Evolutionary conservation across 2,797 vertebrate genomes (phyloP).

Genomic region (Microchirus variegatus): DNA sequence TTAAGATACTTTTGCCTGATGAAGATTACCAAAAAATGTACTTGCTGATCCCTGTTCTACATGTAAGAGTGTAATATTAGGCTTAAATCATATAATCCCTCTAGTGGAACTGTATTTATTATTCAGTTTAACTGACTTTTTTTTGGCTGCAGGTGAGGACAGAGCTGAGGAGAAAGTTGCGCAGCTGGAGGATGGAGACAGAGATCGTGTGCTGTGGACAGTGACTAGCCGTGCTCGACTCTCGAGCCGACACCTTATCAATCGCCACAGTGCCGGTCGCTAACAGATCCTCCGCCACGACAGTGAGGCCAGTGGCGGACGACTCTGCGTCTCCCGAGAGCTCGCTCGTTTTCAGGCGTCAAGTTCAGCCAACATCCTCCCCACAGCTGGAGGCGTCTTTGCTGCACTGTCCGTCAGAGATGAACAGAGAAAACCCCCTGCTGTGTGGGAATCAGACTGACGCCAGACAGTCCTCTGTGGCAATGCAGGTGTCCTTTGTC

Average conservation of each 20-base stretch:
- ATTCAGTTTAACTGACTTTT: not conserved
- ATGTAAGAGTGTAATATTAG: no score
- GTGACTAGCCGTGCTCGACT: constrained; percentile 68
- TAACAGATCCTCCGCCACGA: constrained; percentile 47
- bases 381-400: constrained; percentile 23
- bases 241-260: constrained; percentile 55
- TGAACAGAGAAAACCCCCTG: constrained; percentile 2
- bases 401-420: constrained; percentile 18
- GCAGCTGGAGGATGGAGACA: constrained; percentile 78
- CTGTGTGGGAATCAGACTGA: constrained; percentile 5
- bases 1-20: no score
- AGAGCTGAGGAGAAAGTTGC: constrained; percentile 83
- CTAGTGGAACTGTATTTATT: no score
- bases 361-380: constrained; percentile 12
- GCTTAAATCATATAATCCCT: no score
- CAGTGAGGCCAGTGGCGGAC: constrained; percentile 24
- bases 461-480: constrained; percentile 7
- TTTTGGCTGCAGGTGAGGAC: constrained; percentile 78
- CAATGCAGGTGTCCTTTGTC: constrained; percentile 60
- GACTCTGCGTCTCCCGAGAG: constrained; percentile 34
- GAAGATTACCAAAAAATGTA: no score
- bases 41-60: no score
- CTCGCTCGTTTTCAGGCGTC: constrained; percentile 25
- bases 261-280: constrained; percentile 48
- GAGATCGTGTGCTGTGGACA: constrained; percentile 70